Conservation (phyloP, 92 coral and sea anemone species). For the Parazoanthus darwini region DNA sequence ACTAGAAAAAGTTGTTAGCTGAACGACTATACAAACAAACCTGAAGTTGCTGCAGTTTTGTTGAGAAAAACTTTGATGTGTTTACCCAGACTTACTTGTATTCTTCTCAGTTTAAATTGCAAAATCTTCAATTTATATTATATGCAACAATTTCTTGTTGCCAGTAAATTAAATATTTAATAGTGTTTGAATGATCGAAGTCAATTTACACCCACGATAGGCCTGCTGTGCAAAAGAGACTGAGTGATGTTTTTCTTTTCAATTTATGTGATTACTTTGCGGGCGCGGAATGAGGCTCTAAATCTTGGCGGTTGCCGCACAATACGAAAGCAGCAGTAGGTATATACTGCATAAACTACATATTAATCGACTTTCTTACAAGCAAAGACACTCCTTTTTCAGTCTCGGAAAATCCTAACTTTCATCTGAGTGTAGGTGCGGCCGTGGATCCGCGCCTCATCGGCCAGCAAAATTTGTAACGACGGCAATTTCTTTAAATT, state of each 20-base stretch:
- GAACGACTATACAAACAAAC: not conserved
- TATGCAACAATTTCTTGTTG: not conserved
- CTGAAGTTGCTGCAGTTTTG: not conserved
- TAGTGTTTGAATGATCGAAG: not conserved
- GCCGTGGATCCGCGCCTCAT: not conserved
- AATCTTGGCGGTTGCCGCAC: not conserved
- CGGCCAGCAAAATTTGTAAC: not conserved
- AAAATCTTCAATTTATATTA: not conserved
- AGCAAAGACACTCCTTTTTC: not conserved
- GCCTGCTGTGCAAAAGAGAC: not conserved
- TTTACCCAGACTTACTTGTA: not conserved
- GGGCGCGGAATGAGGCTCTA: not conserved
- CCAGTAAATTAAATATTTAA: not conserved
- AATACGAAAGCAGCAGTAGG: not conserved
- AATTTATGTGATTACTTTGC: not conserved
- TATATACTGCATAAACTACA: not conserved
- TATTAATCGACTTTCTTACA: not conserved
- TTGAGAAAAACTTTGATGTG: not conserved
- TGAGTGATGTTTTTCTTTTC: not conserved
- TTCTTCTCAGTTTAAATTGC: not conserved
- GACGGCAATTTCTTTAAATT: not conserved
- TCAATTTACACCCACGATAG: not conserved
- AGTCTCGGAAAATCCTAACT: not conserved
- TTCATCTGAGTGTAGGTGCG: not conserved
- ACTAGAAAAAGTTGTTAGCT: not conserved